Conservation (phyloP, 2,113 vertebrate genomes). For the Gorsachius goisagi region DNA sequence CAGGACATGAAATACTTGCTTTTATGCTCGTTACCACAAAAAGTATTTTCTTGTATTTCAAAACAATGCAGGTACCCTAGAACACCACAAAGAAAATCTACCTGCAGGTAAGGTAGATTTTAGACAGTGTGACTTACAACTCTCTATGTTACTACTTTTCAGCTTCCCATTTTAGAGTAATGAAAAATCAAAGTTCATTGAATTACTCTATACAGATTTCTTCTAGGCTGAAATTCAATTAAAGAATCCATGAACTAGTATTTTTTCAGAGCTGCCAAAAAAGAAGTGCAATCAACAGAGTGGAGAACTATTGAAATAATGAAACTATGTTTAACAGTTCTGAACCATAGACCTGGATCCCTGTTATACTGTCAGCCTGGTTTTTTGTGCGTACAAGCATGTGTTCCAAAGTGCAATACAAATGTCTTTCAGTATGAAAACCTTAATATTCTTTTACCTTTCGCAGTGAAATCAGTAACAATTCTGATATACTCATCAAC, state of each 20-base stretch:
- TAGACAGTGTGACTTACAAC: not conserved
- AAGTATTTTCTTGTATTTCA: not conserved
- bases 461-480: not conserved
- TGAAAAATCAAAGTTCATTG: slow-evolving; percentile 47
- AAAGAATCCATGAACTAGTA: not conserved
- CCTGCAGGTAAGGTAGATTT: not conserved
- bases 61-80: not conserved
- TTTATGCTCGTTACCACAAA: not conserved
- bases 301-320: not conserved
- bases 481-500: not conserved
- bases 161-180: not conserved
- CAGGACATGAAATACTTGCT: not conserved
- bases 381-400: not conserved
- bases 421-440: not conserved
- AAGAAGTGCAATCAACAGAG: not conserved
- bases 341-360: not conserved
- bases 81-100: not conserved
- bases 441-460: not conserved
- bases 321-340: not conserved
- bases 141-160: not conserved
- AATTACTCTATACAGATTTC: not conserved
- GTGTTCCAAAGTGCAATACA: not conserved
- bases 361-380: not conserved
- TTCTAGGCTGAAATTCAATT: not conserved
- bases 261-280: not conserved